Conservation (phyloP, 1,140 invertebrate species). For the Cotesia glomerata region DNA sequence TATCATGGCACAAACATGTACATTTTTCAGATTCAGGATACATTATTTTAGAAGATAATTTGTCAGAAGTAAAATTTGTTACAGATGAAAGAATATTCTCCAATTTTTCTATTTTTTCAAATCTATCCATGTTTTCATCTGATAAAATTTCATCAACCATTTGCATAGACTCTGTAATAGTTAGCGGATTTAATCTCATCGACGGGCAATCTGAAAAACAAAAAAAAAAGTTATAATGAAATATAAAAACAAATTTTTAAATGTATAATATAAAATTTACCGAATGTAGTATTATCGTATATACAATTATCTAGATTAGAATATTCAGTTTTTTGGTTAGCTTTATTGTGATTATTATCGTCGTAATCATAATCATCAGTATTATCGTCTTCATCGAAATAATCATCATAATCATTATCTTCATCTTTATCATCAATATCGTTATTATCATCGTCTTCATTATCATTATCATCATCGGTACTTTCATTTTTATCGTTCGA, state of each 20-base stretch:
- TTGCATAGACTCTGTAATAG: slow-evolving; percentile 89
- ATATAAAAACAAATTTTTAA: neutral
- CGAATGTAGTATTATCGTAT: slow-evolving; percentile 72
- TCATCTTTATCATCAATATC: slow-evolving; percentile 72
- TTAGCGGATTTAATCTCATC: slow-evolving; percentile 77
- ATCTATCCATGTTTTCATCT: slow-evolving; percentile 81
- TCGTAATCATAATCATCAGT: slow-evolving; percentile 75
- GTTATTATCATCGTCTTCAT: slow-evolving; percentile 63
- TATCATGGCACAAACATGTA: slow-evolving; percentile 64
- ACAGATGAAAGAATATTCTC: slow-evolving; percentile 84
- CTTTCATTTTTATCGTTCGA: slow-evolving; percentile 72
- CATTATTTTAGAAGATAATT: slow-evolving; percentile 46
- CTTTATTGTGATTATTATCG: slow-evolving; percentile 63
- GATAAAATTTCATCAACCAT: slow-evolving; percentile 85
- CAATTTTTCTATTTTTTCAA: slow-evolving; percentile 86
- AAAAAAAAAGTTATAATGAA: neutral
- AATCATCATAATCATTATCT: slow-evolving; percentile 67
- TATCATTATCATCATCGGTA: slow-evolving; percentile 72
- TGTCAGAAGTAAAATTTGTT: slow-evolving; percentile 65
- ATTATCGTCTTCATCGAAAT: slow-evolving; percentile 71
- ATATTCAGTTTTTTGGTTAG: slow-evolving; percentile 74
- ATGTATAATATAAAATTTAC: slow-evolving; percentile 43
- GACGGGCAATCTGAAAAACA: slow-evolving; percentile 62
- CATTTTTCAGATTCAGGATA: slow-evolving; percentile 56
- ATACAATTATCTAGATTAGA: slow-evolving; percentile 78